Evolutionary conservation across 2,888 invertebrate genomes (phyloP), one percentile per base, ranked within the genome.

Genomic region (Falcaria lacertinaria): DNA sequence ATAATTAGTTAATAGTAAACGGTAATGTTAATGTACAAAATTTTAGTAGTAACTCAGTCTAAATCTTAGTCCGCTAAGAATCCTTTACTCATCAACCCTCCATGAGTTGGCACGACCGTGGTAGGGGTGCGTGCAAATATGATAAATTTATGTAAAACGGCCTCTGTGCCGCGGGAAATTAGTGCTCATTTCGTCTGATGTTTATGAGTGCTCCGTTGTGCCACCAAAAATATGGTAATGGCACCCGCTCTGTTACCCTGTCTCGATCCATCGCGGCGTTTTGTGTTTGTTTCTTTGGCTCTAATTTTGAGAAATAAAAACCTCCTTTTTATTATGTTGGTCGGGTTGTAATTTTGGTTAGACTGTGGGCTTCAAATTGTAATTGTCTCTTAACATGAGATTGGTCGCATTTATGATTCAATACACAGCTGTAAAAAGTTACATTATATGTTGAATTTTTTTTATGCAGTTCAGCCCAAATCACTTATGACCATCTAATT

Each of bases 81-180:
- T 51, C 60, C 59, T 59, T 58, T 57, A 56, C 56, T 64, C 61
- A 50, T 61, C 66, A 65, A 59, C 53, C 59, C 48, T 54, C 53
- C 3, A 19, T 6, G 63, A 80, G 71, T 78, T 82, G 81, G 80
- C 80, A 74, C 64, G 48, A 57, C 53, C 50, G 50, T 54, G 47
- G 47, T 32, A 53, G 57, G 59, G 60, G 62, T 52, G 81, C 80
- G 84, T 83, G 77, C 76, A 78, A 88, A 85, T 87, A 89, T 88
- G 87, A 86, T 85, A 85, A 85, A 82, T 87, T 86, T 89, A 87
- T 86, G 86, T 75, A 79, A 82, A 86, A 68, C 76, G 73, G 52
- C 55, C 50, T 68, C 73, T 64, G 66, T 49, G 60, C 65, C 69
- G 54, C 56, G 64, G 76, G 74, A 76, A 86, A 85, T 86, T 87